Evolutionary conservation across 2,797 vertebrate genomes (phyloP).

Genomic region (Hirundo rustica): DNA sequence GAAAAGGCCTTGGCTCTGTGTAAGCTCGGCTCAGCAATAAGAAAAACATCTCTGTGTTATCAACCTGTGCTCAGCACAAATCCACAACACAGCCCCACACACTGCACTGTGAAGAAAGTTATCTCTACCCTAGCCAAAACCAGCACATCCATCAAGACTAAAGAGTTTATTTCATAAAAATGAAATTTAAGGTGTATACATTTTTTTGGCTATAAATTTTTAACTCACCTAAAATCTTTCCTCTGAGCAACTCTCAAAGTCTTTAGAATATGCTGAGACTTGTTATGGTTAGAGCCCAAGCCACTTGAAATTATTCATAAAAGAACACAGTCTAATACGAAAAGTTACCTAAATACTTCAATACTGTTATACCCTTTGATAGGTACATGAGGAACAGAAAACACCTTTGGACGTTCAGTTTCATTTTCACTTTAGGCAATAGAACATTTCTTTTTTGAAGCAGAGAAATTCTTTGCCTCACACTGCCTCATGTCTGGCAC

Average conservation of each 20-base stretch:
- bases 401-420: conserved; percentile 23
- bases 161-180: not conserved
- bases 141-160: not conserved
- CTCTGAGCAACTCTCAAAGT: not conserved
- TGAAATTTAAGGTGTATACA: not conserved
- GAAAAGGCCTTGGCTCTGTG: not conserved
- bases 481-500: not conserved
- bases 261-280: not conserved
- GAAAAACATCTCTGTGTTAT: not conserved
- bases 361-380: conserved; percentile 6
- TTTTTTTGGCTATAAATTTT: not conserved
- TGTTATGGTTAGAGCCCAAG: not conserved
- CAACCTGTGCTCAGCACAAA: not conserved
- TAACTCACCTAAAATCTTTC: not conserved
- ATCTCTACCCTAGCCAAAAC: not conserved
- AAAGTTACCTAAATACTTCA: conserved; percentile 20
- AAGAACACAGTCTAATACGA: not conserved
- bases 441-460: conserved; percentile 51
- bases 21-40: not conserved
- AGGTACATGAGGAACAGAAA: not conserved
- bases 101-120: not conserved
- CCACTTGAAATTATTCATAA: not conserved
- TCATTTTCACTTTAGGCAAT: conserved; percentile 47
- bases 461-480: not conserved
- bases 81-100: not conserved